Evolutionary conservation across 2,113 vertebrate species (phyloP), one percentile per base, ranked within the genome.

Genomic region (Myxocyprinus asiaticus): DNA sequence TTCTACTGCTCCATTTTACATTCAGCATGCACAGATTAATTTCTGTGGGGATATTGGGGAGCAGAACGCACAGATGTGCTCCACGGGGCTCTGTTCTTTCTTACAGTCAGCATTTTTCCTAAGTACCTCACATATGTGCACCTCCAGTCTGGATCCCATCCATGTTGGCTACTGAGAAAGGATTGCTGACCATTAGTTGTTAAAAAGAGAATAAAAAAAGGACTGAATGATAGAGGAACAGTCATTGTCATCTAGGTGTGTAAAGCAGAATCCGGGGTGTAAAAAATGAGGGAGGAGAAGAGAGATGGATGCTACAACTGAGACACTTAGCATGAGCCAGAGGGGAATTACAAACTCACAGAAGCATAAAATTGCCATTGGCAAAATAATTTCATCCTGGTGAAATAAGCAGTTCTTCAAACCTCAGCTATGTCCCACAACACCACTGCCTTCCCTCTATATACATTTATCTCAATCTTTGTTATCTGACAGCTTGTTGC

Each of bases 1-100:
- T 56, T 45, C 12, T 15, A 50, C 15, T 63, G 45, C 58, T 63
- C 11, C 15, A 22, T 77, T 67, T 63, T 74, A 78, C 76, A 9
- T 78, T 74, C 61, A 33, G 10, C 9, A 7, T n/a, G 75, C 85
- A 85, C 50, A 84, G 74, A 85, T 84, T 87, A 6, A 88, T 89
- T 90, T 89, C 55, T 80, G 81, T 85, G 80, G 84, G 56, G 88
- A 86, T 88, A 88, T 81, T 76, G 67, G 70, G 83, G 85, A 86
- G 81, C 89, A 88, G 82, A 79, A 87, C 90, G 88, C 90, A 88
- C 91, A 93, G 91, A 92, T 92, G 91, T 91, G 90, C 89, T 90
- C 90, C 80, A 85, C 88, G 81, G 91, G 90, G 91, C 87, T 90
- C 88, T 82, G 77, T 83, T 87, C 89, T 88, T 87, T 86, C 78